phyloP scores from a whole-genome alignment of 2,797 vertebrate species.

The Ataeniobius toweri region DNA sequence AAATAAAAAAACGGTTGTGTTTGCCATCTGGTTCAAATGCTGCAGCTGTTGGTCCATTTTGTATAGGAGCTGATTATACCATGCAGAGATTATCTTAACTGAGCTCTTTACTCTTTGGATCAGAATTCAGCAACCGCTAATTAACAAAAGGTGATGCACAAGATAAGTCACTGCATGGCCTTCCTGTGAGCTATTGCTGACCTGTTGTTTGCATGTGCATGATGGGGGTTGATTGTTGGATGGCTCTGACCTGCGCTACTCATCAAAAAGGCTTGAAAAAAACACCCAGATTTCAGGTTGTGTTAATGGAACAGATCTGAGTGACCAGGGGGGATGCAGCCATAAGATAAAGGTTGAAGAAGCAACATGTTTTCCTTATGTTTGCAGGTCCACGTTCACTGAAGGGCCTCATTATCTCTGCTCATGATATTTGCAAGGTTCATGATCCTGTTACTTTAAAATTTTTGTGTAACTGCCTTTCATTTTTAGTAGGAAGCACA shows the following conservation, averaged over 20 bases:
- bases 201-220: slow-evolving; percentile 6
- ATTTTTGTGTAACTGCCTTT: too few relatives aligned
- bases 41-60: slow-evolving; percentile 37
- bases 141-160: slow-evolving; percentile 8
- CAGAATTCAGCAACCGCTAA: slow-evolving; percentile 19
- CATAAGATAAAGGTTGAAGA: background rate
- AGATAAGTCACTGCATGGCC: slow-evolving; percentile 19
- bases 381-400: background rate
- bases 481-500: too few relatives aligned
- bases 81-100: slow-evolving; percentile 16
- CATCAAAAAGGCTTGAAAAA: background rate
- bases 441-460: background rate
- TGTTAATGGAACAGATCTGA: background rate
- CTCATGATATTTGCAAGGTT: background rate
- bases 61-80: slow-evolving; percentile 39
- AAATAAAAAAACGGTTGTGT: slow-evolving; percentile 24
- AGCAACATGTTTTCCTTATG: background rate
- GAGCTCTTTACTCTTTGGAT: background rate
- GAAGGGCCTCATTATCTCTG: too few relatives aligned
- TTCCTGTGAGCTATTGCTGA: slow-evolving; percentile 26
- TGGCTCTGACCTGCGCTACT: background rate
- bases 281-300: background rate
- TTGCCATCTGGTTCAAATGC: slow-evolving; percentile 38
- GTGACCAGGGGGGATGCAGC: background rate
- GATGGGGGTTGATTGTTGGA: slow-evolving; percentile 12